These are phyloP conservation scores for Neria commutata DNA, from an alignment of 2,888 invertebrate species.

Conservation along the genomic window DNA sequence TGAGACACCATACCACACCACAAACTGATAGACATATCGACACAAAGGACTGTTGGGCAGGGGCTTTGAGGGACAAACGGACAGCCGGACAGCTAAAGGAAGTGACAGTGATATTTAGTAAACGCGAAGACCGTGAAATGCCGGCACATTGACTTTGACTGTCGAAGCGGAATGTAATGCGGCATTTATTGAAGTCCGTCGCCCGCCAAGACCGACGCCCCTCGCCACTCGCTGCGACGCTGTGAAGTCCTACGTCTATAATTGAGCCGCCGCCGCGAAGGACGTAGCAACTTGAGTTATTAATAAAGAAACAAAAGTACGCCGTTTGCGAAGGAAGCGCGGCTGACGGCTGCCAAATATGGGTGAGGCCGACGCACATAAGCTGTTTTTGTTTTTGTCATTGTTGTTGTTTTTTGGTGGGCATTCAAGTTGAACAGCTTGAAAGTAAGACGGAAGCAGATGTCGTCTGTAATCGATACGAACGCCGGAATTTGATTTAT, in stretches of 20 bases:
- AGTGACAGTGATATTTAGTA: too few species aligned
- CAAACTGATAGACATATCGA: too few species aligned
- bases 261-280: not conserved
- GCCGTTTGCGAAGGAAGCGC: not conserved
- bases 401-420: not conserved
- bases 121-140: not conserved
- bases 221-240: too few species aligned
- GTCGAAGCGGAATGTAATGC: slow-evolving; percentile 30
- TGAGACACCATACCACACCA: not conserved
- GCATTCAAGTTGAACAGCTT: not conserved
- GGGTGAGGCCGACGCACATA: not conserved
- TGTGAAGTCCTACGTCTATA: slow-evolving; percentile 23
- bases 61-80: not conserved
- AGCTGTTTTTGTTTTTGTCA: not conserved
- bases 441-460: not conserved
- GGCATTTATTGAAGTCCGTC: slow-evolving; percentile 25
- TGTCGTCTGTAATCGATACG: not conserved
- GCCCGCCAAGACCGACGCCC: too few species aligned
- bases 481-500: not conserved
- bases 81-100: not conserved
- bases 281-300: not conserved
- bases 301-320: not conserved
- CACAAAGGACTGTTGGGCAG: not conserved
- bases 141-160: slow-evolving; percentile 10
- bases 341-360: not conserved